These are phyloP conservation scores for Ptychadena robeensis DNA, from an alignment of 2,797 vertebrate species.

Conservation along the genomic window DNA sequence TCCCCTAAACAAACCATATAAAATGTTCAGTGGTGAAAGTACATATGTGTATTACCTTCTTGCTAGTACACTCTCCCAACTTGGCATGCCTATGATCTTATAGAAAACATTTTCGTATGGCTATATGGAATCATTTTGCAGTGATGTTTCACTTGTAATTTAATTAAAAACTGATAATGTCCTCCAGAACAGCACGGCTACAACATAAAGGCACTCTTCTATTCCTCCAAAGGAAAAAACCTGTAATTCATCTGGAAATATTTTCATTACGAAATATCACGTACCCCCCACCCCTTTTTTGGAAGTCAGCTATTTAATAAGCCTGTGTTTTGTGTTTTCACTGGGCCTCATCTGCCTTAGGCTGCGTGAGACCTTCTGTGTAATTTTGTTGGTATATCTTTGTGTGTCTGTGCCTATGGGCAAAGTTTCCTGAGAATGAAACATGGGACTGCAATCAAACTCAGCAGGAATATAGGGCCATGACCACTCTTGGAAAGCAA, in stretches of 20 bases:
- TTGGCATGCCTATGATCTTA: slow-evolving; percentile 24
- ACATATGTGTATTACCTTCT: neutral
- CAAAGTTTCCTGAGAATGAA: slow-evolving; percentile 69
- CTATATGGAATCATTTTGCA: slow-evolving; percentile 41
- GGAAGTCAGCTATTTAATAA: slow-evolving; percentile 66
- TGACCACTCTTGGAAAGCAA: slow-evolving; percentile 65
- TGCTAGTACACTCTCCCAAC: neutral
- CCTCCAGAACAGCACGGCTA: slow-evolving; percentile 38
- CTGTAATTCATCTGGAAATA: slow-evolving; percentile 64
- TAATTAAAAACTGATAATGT: slow-evolving; percentile 56
- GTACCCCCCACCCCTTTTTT: slow-evolving; percentile 57
- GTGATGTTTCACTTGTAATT: slow-evolving; percentile 57
- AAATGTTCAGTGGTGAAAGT: slow-evolving; percentile 9
- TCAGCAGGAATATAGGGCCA: slow-evolving; percentile 65
- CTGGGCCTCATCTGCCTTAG: slow-evolving; percentile 65
- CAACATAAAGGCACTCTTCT: slow-evolving; percentile 33
- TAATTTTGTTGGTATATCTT: slow-evolving; percentile 69
- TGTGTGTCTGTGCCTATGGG: slow-evolving; percentile 63
- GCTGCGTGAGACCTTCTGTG: slow-evolving; percentile 65
- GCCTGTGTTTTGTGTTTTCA: slow-evolving; percentile 62
- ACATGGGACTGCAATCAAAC: slow-evolving; percentile 64
- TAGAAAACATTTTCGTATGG: slow-evolving; percentile 12
- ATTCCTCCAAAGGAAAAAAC: slow-evolving; percentile 26
- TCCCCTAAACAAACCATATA: neutral
- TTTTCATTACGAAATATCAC: slow-evolving; percentile 63